Evolutionary conservation across 2,797 vertebrate species (phyloP).

Genomic region (Helostoma temminkii): DNA sequence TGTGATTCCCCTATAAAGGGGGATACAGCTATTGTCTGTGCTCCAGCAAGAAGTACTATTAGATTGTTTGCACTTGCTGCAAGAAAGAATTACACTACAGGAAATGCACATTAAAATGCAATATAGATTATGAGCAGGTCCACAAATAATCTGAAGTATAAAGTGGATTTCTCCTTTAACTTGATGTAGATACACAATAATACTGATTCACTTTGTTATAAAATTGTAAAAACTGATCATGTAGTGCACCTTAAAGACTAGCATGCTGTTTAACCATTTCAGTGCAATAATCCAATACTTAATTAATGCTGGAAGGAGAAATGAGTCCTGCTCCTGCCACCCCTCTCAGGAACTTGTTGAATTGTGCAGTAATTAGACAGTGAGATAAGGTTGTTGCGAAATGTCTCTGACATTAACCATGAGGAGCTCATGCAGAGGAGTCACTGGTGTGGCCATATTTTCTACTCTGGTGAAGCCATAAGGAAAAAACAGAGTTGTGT

Average conservation of each 20-base stretch:
- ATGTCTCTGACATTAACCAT: constrained; percentile 25
- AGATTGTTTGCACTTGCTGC: not conserved
- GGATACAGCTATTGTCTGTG: too few relatives aligned
- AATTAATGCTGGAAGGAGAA: not conserved
- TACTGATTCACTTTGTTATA: not conserved
- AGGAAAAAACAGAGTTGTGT: not conserved
- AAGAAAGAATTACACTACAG: not conserved
- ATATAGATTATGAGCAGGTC: too few relatives aligned
- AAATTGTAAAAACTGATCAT: not conserved
- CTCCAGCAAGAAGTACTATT: not conserved
- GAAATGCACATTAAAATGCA: not conserved
- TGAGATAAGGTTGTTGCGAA: constrained; percentile 52
- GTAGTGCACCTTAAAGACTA: not conserved
- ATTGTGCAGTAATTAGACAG: constrained; percentile 29
- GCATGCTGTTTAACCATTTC: not conserved
- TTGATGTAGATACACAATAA: constrained; percentile 8
- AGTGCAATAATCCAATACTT: not conserved
- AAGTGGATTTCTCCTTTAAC: not conserved
- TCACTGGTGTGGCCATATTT: not conserved
- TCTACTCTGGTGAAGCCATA: constrained; percentile 23
- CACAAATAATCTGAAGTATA: constrained; percentile 3
- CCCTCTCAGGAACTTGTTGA: not conserved
- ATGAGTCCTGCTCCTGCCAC: not conserved
- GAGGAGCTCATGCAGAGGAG: constrained; percentile 20
- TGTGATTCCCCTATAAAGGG: too few relatives aligned